Base-by-base conservation (phyloP, 2,113 vertebrate species). In the Labeo catla region DNA sequence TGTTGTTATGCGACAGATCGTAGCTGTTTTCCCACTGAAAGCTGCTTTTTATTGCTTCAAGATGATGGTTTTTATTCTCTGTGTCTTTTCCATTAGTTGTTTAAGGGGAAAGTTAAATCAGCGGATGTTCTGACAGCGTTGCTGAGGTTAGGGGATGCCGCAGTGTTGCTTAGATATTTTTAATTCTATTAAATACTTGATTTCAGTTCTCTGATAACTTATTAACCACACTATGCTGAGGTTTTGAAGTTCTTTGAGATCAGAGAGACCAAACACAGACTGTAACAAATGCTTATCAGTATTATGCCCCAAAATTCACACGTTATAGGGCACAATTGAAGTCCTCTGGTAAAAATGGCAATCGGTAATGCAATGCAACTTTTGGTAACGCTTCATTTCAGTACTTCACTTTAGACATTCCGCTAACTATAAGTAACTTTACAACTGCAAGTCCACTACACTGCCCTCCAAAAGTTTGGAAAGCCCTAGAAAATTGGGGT, bases 51-150 rank as follows among this genome's bases (percentile, higher is more conserved):
- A 49, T 49, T 63, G 12, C n/a, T 81, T 81, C 8, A 28, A 16
- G 4, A 15, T 61, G 4, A 79, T 43, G 0, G n/a, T 43, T 23
- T 45, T 79, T 21, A 21, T 43, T 16, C 13, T 34, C 45, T 0
- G 2, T 34, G 21, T 49, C 13, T 76, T 43, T n/a, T 57, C 6
- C 3, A 28, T 54, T 21, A 54, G 15, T 54, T 54, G 73, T 76
- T 76, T 76, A n/a, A 76, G n/a, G 6, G 72, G 21, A n/a, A 76
- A 4, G n/a, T 23, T 76, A 49, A 76, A 76, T 49, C 43, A 72
- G 68, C 2, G 6, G 72, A 49, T 45, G 7, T 76, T 49, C 11
- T 49, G 34, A 68, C 66, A 19, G 66, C 7, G 16, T 1, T 36
- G 66, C 34, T 39, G 21, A 76, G 45, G n/a, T 23, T 23, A 76